Evolutionary conservation across 2,888 invertebrate genomes (phyloP).

Genomic region (Caenorhabditis japonica): DNA sequence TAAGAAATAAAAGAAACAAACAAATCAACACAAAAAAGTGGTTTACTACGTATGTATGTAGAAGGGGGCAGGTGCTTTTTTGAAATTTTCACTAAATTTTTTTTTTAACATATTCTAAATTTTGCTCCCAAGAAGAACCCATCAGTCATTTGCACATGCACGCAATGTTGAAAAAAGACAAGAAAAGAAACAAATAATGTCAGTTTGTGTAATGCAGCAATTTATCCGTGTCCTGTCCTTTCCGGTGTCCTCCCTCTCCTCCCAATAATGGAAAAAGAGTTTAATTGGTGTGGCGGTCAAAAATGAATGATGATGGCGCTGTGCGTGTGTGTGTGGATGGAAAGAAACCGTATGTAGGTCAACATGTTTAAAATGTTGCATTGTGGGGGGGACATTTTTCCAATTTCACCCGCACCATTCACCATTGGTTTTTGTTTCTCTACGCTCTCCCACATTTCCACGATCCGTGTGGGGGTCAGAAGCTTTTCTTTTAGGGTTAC

Average conservation of each 20-base stretch:
- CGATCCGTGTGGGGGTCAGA: slow-evolving; percentile 24
- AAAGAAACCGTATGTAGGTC: slow-evolving; percentile 46
- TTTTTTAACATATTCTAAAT: too few species aligned
- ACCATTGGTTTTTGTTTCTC: slow-evolving; percentile 35
- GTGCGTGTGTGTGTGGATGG: slow-evolving; percentile 7
- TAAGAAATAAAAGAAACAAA: too few species aligned
- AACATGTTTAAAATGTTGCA: slow-evolving; percentile 52
- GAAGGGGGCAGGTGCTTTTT: too few species aligned
- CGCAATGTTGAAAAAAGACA: too few species aligned
- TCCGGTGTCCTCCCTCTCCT: slow-evolving; percentile 7
- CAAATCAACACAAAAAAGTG: too few species aligned
- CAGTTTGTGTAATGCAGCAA: not conserved
- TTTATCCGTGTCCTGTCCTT: slow-evolving; percentile 8
- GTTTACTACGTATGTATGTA: too few species aligned
- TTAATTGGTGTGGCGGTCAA: slow-evolving; percentile 31
- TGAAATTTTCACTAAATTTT: too few species aligned
- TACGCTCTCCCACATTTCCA: slow-evolving; percentile 40
- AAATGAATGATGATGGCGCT: slow-evolving; percentile 16
- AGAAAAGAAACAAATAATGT: not conserved
- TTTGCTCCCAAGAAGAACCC: too few species aligned
- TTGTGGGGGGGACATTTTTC: too few species aligned
- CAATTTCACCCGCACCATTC: slow-evolving; percentile 47
- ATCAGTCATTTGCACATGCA: too few species aligned
- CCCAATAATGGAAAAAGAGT: slow-evolving; percentile 32
- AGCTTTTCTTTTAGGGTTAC: slow-evolving; percentile 14